These are phyloP conservation scores for Hylaeus anthracinus DNA, from an alignment of 1,140 invertebrate genomes.

Conservation along the genomic window DNA sequence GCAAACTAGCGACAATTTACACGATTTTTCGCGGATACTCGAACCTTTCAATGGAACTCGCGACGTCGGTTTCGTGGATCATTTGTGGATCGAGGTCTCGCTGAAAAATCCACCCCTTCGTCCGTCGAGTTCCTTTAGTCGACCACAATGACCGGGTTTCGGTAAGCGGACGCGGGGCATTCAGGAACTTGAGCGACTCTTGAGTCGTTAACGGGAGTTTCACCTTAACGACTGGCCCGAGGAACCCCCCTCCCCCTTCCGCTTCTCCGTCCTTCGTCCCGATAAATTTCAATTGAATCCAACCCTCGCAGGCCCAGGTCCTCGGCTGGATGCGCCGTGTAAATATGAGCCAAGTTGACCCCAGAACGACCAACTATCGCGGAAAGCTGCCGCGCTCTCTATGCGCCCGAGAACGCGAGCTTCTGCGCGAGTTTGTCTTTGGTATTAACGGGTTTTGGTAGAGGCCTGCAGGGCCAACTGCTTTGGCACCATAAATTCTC, in stretches of 20 bases:
- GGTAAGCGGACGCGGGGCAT: constrained; percentile 17
- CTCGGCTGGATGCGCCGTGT: constrained; percentile 38
- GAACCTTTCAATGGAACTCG: neutral
- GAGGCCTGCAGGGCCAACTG: constrained; percentile 52
- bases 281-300: constrained; percentile 58
- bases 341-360: constrained; percentile 60
- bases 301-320: neutral
- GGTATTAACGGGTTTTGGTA: constrained; percentile 72
- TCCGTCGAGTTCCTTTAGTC: constrained; percentile 12
- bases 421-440: constrained; percentile 73
- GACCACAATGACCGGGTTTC: constrained; percentile 32
- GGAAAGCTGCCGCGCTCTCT: constrained; percentile 46
- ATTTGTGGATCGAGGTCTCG: neutral
- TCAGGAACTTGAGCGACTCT: constrained; percentile 38
- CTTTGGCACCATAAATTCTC: constrained; percentile 72
- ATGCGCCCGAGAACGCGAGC: constrained; percentile 35
- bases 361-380: constrained; percentile 48
- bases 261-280: neutral
- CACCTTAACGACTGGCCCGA: constrained; percentile 39
- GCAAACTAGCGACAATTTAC: no score
- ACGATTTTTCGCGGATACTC: neutral
- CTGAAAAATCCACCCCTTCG: neutral
- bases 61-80: neutral
- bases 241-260: neutral
- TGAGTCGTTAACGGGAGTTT: constrained; percentile 56